Percentiles rank a stretch among this genome's conserved stretches.
Conservation (phyloP, 37 sponge, comb jelly and placozoan genomes). For the Haliclona indistincta region DNA sequence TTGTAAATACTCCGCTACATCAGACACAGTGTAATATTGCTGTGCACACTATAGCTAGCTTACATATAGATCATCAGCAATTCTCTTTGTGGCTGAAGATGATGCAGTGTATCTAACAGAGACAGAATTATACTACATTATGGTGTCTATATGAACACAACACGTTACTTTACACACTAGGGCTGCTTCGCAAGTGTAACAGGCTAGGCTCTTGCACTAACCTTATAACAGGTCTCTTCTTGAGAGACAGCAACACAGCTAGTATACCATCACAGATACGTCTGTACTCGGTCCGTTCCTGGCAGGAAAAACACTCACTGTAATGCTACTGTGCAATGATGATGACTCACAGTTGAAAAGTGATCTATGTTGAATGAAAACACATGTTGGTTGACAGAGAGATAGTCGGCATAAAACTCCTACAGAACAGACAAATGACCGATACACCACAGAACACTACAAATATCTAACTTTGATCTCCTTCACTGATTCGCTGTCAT, state of each 20-base stretch:
- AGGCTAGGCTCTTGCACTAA: too few species aligned
- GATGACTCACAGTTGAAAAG: not conserved
- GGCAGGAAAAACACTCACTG: slow-evolving; percentile 7
- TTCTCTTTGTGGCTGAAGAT: slow-evolving; percentile 45
- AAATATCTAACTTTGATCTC: slow-evolving; percentile 83
- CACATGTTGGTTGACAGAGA: slow-evolving; percentile 78
- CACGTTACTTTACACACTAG: not conserved
- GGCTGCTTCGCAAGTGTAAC: not conserved
- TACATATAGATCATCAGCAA: slow-evolving; percentile 68
- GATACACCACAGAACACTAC: not conserved
- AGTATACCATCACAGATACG: slow-evolving; percentile 69
- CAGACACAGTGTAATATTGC: not conserved
- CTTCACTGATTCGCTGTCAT: slow-evolving; percentile 91
- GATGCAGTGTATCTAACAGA: slow-evolving; percentile 50
- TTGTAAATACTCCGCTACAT: not conserved
- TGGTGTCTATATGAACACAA: too few species aligned
- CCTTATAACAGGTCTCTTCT: slow-evolving; percentile 91
- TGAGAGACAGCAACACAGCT: slow-evolving; percentile 83
- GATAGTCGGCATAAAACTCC: slow-evolving; percentile 85
- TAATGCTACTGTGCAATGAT: not conserved
- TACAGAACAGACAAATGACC: not conserved
- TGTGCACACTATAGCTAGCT: not conserved
- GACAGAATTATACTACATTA: too few species aligned
- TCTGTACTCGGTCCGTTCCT: slow-evolving; percentile 56
- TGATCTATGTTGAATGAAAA: slow-evolving; percentile 73